Conservation (phyloP, 2,888 invertebrate genomes). For the Nomada ferruginata region DNA sequence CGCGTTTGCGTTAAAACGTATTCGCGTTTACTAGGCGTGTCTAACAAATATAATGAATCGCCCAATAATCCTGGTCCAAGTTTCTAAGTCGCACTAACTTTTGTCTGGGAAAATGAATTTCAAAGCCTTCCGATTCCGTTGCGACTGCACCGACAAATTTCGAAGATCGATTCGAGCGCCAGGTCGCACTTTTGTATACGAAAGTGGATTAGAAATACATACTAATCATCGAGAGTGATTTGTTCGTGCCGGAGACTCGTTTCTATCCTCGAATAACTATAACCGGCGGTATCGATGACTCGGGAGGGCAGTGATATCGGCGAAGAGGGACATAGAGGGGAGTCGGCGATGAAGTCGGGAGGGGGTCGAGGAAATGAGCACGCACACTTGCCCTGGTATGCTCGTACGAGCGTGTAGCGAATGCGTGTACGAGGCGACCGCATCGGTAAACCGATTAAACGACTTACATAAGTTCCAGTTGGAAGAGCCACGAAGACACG, state of each 20-base stretch:
- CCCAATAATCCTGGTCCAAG: no score
- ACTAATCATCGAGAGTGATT: conserved; percentile 2
- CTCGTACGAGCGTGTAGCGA: conserved; percentile 23
- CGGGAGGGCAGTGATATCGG: conserved; percentile 32
- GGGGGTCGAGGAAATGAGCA: conserved; percentile 57
- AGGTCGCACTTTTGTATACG: no score
- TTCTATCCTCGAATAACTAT: conserved; percentile 42
- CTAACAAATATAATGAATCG: no score
- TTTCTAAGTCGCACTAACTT: no score
- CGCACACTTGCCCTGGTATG: conserved; percentile 18
- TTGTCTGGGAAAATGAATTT: no score
- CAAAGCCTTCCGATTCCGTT: no score
- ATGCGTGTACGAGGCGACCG: conserved; percentile 41
- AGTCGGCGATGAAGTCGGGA: neutral
- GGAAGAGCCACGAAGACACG: conserved; percentile 28
- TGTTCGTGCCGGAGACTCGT: conserved; percentile 52
- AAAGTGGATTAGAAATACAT: no score
- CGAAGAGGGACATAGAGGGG: neutral
- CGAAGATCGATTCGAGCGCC: no score
- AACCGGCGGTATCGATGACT: conserved; percentile 60
- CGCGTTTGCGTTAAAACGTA: no score
- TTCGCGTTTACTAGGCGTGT: no score
- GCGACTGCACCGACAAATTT: no score
- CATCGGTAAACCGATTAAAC: conserved; percentile 72
- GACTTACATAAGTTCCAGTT: conserved; percentile 69